Evolutionary conservation across 2,888 invertebrate genomes (phyloP), one percentile per base, ranked within the genome.

Genomic region (Pristionchus arcanus): DNA sequence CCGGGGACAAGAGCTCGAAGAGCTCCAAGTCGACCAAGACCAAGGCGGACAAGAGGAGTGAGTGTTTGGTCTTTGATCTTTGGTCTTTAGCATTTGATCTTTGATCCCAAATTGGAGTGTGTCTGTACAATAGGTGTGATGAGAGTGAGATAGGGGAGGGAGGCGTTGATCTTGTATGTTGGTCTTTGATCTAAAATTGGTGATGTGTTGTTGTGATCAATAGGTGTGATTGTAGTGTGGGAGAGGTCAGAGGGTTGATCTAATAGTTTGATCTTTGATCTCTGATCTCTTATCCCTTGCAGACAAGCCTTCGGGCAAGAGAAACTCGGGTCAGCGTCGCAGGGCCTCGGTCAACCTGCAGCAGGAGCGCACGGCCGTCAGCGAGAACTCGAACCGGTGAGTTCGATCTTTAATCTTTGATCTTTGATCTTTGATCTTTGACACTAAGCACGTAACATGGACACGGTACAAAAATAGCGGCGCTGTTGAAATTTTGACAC

Each of bases 321-420:
- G n/a, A n/a, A 63, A 0, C n/a, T 63, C 63, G 63, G 63, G 63
- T 1, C 25, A 25, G 63, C 63, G 63, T 3, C 21, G 25, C 25
- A 63, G n/a, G n/a, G 63, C 25, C 63, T 63, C 63, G 3, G 7
- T n/a, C n/a, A 63, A 63, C 25, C 25, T 63, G 25, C 63, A 63
- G 63, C 42, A 49, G 42, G 42, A 49, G 13, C 42, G 42, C 42
- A 63, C 63, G 63, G 63, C 63, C 42, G 42, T 49, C 25, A 63
- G 63, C 63, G 63, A 63, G 63, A 63, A 63, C 63, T 63, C 63
- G 63, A 63, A 63, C n/a, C 63, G 63, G 63, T 63, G 63, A 55
- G 55, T 55, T 42, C 4, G n/a, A n/a, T 5, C 42, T 55, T 16
- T 63, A 11, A 21, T 25, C n/a, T n/a, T 25, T 63, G 63, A 63